Percentiles rank a stretch among this genome's conserved stretches.
phyloP scores from a whole-genome alignment of 2,113 vertebrate species.

The Stegastes partitus region DNA sequence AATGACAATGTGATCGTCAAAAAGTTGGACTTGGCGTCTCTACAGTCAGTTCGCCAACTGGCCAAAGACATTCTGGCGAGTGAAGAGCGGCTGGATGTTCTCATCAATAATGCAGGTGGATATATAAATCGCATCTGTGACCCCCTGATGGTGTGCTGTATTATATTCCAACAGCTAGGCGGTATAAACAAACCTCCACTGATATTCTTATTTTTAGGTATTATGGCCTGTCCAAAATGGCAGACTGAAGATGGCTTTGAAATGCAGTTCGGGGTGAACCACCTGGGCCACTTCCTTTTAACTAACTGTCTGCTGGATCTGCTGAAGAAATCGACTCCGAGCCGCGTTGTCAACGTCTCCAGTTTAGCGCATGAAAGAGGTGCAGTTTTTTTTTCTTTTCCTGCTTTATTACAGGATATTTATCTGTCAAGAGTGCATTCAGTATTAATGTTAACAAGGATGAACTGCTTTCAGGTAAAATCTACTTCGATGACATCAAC shows the following conservation, averaged over 20 bases:
- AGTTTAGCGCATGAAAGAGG: slow-evolving; percentile 78
- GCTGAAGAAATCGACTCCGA: slow-evolving; percentile 77
- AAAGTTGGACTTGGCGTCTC: slow-evolving; percentile 73
- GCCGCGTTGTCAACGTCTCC: slow-evolving; percentile 79
- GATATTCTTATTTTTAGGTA: slow-evolving; percentile 48
- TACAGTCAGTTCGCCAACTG: slow-evolving; percentile 69
- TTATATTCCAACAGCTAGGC: slow-evolving; percentile 1
- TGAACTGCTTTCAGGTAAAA: slow-evolving; percentile 65
- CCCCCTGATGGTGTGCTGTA: not conserved
- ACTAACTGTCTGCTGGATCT: slow-evolving; percentile 77
- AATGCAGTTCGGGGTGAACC: slow-evolving; percentile 85
- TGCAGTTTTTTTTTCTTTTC: slow-evolving; percentile 32
- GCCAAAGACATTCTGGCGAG: slow-evolving; percentile 62
- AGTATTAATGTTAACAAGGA: not conserved
- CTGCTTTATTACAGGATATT: not conserved
- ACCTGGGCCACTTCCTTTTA: slow-evolving; percentile 83
- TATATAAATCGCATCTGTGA: slow-evolving; percentile 6
- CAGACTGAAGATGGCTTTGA: slow-evolving; percentile 83
- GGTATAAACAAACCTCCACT: not conserved
- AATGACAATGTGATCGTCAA: slow-evolving; percentile 69
- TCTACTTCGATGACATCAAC: slow-evolving; percentile 81
- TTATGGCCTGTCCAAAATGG: slow-evolving; percentile 82
- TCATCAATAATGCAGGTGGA: slow-evolving; percentile 78
- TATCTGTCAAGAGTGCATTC: not conserved
- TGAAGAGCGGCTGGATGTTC: slow-evolving; percentile 74